phyloP scores from a whole-genome alignment of 2,113 vertebrate genomes.

The Nibea coibor region DNA sequence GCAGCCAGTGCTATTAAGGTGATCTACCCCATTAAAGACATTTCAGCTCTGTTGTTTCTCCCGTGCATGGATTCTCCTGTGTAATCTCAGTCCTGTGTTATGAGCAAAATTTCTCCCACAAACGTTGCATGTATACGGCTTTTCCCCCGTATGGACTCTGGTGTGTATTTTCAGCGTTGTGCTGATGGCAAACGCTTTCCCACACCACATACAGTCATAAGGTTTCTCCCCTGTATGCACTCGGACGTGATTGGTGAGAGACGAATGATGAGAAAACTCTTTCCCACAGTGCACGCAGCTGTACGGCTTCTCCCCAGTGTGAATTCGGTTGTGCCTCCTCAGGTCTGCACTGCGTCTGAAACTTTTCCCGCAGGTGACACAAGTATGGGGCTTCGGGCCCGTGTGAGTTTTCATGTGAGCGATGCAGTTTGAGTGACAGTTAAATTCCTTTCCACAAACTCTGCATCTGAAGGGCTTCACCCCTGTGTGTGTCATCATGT shows the following conservation, averaged over 20 bases:
- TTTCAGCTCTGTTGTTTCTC: conserved; percentile 4
- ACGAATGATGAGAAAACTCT: not conserved
- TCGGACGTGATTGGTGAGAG: conserved; percentile 6
- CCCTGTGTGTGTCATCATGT: not conserved
- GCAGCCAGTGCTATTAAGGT: too few relatives aligned
- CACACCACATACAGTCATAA: conserved; percentile 28
- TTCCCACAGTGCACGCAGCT: not conserved
- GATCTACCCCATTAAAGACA: not conserved
- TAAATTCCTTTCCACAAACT: conserved; percentile 19
- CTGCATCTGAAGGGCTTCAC: conserved; percentile 1
- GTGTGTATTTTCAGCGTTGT: conserved; percentile 37
- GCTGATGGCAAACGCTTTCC: conserved; percentile 27
- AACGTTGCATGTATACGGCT: conserved; percentile 27
- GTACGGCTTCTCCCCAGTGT: conserved; percentile 26
- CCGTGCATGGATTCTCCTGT: conserved; percentile 13
- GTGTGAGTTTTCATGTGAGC: conserved; percentile 12
- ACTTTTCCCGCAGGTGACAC: conserved; percentile 20
- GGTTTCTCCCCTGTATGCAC: conserved; percentile 37
- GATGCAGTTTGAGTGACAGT: not conserved
- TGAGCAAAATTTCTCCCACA: conserved; percentile 38
- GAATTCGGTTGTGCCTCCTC: conserved; percentile 26
- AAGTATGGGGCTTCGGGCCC: not conserved
- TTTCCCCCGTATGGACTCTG: conserved; percentile 42
- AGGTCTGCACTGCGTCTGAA: conserved; percentile 5
- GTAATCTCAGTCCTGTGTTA: conserved; percentile 12